phyloP scores from a whole-genome alignment of 2,888 invertebrate species.

The Acronicta aceris region DNA sequence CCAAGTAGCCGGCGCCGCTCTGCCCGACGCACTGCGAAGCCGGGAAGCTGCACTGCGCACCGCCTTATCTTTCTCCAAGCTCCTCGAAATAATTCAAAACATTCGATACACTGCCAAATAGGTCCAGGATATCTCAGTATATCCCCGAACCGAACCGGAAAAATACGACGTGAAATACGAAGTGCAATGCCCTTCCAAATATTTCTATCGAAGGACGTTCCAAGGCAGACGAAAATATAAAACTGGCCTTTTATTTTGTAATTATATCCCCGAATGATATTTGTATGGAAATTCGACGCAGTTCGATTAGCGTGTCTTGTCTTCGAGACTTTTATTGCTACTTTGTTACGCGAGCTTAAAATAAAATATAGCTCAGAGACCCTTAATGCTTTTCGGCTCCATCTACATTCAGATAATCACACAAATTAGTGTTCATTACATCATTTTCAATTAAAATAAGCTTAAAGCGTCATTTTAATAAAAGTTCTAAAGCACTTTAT shows the following conservation, averaged over 20 bases:
- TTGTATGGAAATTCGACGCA: constrained; percentile 70
- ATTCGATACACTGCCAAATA: constrained; percentile 79
- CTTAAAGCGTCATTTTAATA: constrained; percentile 28
- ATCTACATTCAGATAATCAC: constrained; percentile 41
- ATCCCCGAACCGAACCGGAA: constrained; percentile 44
- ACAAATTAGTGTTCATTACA: constrained; percentile 28
- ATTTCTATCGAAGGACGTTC: constrained; percentile 64
- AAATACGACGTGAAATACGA: constrained; percentile 42
- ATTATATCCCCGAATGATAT: constrained; percentile 63
- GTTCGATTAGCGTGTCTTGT: constrained; percentile 70
- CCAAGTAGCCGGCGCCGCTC: constrained; percentile 87
- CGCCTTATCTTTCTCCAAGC: constrained; percentile 71
- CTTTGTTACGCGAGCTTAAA: constrained; percentile 73
- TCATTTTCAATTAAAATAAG: constrained; percentile 21
- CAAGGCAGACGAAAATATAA: constrained; percentile 60
- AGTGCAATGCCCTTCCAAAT: constrained; percentile 59
- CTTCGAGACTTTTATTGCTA: constrained; percentile 69
- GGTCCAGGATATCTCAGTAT: constrained; percentile 61
- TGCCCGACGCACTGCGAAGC: constrained; percentile 84
- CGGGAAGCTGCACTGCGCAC: constrained; percentile 84
- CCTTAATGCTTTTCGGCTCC: constrained; percentile 21
- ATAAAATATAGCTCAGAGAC: constrained; percentile 39
- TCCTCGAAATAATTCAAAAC: constrained; percentile 77
- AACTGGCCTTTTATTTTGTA: constrained; percentile 52
- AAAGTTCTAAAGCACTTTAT: constrained; percentile 4